phyloP scores from a whole-genome alignment of 2,888 invertebrate genomes.

The Pinctada fucata region DNA sequence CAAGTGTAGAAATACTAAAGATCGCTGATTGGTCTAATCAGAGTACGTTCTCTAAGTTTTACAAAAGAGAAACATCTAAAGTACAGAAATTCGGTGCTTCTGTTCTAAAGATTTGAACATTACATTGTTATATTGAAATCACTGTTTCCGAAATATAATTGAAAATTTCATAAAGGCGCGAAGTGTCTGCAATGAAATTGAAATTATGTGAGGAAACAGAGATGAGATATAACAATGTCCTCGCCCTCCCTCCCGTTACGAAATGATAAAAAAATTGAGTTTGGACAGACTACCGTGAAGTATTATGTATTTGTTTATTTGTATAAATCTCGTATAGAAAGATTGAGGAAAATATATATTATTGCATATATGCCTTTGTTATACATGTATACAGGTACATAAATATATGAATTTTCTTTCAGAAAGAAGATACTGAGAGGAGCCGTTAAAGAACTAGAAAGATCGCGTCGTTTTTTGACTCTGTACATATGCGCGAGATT shows the following conservation, averaged over 20 bases:
- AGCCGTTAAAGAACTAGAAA: background rate
- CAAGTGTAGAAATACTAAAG: background rate
- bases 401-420: background rate
- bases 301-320: no score
- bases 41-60: background rate
- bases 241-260: background rate
- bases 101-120: background rate
- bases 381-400: no score
- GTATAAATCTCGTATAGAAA: no score
- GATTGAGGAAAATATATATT: no score
- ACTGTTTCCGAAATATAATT: background rate
- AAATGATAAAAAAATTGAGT: background rate
- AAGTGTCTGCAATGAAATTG: background rate
- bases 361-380: no score
- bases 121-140: background rate
- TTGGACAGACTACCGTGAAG: no score
- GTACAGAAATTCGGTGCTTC: background rate
- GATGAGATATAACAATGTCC: conserved; percentile 4
- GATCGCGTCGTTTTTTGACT: background rate
- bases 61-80: background rate
- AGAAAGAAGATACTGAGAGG: background rate
- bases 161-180: background rate
- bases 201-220: conserved; percentile 4
- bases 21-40: background rate
- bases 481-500: background rate